Evolutionary conservation across 2,113 vertebrate species (phyloP), one percentile per base, ranked within the genome.

Genomic region (Campylorhamphus procurvoides): DNA sequence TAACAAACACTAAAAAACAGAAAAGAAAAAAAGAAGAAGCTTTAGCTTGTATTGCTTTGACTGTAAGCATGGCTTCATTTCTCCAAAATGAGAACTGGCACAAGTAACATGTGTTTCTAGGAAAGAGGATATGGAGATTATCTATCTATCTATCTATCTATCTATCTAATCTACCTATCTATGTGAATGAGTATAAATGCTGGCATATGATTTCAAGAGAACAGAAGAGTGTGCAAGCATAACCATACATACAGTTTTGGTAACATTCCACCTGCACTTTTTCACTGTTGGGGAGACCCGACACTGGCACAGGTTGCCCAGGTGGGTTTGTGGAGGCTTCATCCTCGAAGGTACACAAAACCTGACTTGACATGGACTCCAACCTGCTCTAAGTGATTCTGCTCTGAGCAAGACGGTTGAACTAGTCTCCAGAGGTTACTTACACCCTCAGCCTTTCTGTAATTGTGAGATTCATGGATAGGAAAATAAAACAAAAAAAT

Each of bases 81-180:
- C 49, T 55, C 33, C 40, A 17, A 55, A 80, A 63, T 12, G 40
- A 84, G 47, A 84, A 42, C 39, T 63, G 47, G 39, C 52, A 67
- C 7, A 40, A 12, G 12, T 1, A 10, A 42, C 10, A 10, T 0
- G 2, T 31, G 12, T 16, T 79, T 49, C 12, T 4, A 49, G 8
- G 37, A 29, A 71, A 44, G 42, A 58, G 6, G 40, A 42, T 14
- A 27, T 18, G 9, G 9, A 20, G 18, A 46, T 44, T 46, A 46
- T 46, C 46, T 46, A 20, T 46, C 9, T 46, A 20, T 46, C 44
- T 46, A 46, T 47, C 46, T 47, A 22, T 47, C 46, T 22, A 5
- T 47, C 46, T 47, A 47, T 47, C 46, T 46, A 18, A 9, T 46
- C 46, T 46, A 8, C 20, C 46, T 46, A 46, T 9, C 46, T 46